A percentile compares a stretch with the other conserved stretches of the same genome.
These are phyloP conservation scores for Pterostichus madidus DNA, from an alignment of 2,888 invertebrate species.

Conservation along the genomic window DNA sequence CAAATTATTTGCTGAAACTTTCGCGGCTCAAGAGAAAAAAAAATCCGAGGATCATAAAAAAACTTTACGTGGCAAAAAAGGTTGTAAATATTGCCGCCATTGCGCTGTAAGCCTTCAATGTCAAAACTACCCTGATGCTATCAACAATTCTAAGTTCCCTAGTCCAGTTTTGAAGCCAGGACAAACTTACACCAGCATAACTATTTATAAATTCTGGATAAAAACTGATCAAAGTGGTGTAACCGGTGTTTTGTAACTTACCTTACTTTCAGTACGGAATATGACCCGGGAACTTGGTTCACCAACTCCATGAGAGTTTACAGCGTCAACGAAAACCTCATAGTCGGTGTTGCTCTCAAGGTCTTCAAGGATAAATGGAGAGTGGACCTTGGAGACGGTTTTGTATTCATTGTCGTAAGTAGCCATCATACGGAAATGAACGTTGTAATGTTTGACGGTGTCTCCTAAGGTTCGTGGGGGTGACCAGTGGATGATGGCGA, in stretches of 20 bases:
- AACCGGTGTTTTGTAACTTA: slow-evolving; percentile 72
- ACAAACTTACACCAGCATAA: slow-evolving; percentile 84
- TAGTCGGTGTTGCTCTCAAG: slow-evolving; percentile 87
- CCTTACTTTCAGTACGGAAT: slow-evolving; percentile 87
- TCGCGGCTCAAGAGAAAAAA: neutral
- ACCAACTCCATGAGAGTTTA: slow-evolving; percentile 89
- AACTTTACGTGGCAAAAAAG: slow-evolving; percentile 82
- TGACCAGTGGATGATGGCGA: slow-evolving; percentile 89
- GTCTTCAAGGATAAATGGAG: slow-evolving; percentile 87
- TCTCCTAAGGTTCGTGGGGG: slow-evolving; percentile 85
- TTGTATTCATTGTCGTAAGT: slow-evolving; percentile 76
- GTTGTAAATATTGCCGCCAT: slow-evolving; percentile 85
- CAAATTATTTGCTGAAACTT: neutral
- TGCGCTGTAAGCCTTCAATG: slow-evolving; percentile 92
- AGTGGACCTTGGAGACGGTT: slow-evolving; percentile 78
- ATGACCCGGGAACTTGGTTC: slow-evolving; percentile 87
- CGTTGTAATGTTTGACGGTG: slow-evolving; percentile 81
- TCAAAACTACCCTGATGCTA: slow-evolving; percentile 93
- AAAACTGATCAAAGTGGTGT: slow-evolving; percentile 70
- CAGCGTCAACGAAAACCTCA: slow-evolving; percentile 89
- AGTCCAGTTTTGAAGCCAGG: slow-evolving; percentile 85
- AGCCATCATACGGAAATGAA: slow-evolving; percentile 75
- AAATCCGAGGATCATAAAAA: neutral
- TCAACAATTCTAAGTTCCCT: slow-evolving; percentile 89
- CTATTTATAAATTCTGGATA: slow-evolving; percentile 87